These are phyloP conservation scores for Macaria liturata DNA, from an alignment of 2,888 invertebrate genomes.

Conservation along the genomic window DNA sequence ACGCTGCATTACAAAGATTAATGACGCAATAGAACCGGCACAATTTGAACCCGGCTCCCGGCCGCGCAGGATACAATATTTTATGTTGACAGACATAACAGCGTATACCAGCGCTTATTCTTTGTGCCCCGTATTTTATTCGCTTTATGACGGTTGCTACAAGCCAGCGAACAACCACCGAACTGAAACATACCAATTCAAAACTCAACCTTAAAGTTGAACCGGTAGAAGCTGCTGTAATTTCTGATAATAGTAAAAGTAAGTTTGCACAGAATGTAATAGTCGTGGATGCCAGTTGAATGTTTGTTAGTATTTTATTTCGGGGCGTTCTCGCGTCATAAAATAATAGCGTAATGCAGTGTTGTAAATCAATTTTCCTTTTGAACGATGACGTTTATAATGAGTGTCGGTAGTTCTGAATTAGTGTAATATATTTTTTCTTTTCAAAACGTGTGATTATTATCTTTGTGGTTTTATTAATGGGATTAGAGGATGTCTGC, in stretches of 20 bases:
- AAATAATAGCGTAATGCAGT: constrained; percentile 81
- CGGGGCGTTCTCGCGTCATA: constrained; percentile 81
- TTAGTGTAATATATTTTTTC: constrained; percentile 62
- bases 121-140: constrained; percentile 83
- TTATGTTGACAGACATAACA: constrained; percentile 83
- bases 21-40: constrained; percentile 74
- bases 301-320: constrained; percentile 83
- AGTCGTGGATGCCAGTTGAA: constrained; percentile 81
- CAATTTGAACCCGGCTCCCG: constrained; percentile 73
- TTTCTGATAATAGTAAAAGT: constrained; percentile 25
- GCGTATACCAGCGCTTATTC: constrained; percentile 82
- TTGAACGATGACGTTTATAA: constrained; percentile 77
- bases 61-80: constrained; percentile 80
- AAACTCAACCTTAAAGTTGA: constrained; percentile 45
- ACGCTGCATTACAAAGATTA: constrained; percentile 75
- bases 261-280: constrained; percentile 64
- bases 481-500: constrained; percentile 44
- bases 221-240: constrained; percentile 31
- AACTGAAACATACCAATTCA: constrained; percentile 21
- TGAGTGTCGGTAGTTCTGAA: constrained; percentile 72
- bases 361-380: constrained; percentile 80
- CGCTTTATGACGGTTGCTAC: constrained; percentile 78
- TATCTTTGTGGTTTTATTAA: constrained; percentile 58
- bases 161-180: constrained; percentile 43
- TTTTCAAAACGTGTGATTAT: constrained; percentile 56